Evolutionary conservation across 92 coral and sea anemone genomes (phyloP).

Genomic region (Muricea muricata): DNA sequence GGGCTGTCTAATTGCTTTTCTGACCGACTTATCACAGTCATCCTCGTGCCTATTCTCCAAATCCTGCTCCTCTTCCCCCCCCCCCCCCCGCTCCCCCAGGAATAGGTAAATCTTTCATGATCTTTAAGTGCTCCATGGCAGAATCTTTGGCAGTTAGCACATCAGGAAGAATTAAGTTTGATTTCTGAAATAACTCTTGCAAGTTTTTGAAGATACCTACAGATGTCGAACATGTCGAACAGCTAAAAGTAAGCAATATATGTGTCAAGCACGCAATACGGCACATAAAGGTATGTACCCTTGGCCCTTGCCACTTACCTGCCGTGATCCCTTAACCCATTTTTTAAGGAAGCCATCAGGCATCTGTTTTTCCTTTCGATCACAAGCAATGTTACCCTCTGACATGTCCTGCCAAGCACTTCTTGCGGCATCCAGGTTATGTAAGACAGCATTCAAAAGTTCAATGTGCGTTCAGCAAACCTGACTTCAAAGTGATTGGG

Average conservation of each 20-base stretch:
- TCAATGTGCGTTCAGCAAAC: not conserved
- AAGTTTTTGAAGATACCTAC: not conserved
- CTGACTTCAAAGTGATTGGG: too few relatives aligned
- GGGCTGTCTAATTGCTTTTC: not conserved
- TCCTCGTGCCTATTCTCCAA: not conserved
- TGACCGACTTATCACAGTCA: not conserved
- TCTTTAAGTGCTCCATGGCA: constrained; percentile 11
- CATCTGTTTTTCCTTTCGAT: not conserved
- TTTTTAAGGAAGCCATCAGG: not conserved
- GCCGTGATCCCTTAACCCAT: too few relatives aligned
- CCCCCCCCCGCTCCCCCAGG: not conserved
- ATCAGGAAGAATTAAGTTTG: not conserved
- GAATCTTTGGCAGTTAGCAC: constrained; percentile 7
- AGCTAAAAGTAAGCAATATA: constrained; percentile 1
- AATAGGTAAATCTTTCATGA: constrained; percentile 1
- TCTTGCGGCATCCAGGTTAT: too few relatives aligned
- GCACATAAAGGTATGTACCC: too few relatives aligned
- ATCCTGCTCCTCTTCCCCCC: constrained; percentile 6
- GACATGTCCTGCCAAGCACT: too few relatives aligned
- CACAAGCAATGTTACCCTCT: too few relatives aligned
- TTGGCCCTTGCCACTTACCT: not conserved
- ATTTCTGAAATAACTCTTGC: not conserved
- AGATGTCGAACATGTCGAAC: constrained; percentile 16
- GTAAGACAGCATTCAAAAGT: not conserved
- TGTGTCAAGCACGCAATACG: too few relatives aligned